Conservation (phyloP, 2,113 vertebrate genomes). For the Argyrosomus japonicus region DNA sequence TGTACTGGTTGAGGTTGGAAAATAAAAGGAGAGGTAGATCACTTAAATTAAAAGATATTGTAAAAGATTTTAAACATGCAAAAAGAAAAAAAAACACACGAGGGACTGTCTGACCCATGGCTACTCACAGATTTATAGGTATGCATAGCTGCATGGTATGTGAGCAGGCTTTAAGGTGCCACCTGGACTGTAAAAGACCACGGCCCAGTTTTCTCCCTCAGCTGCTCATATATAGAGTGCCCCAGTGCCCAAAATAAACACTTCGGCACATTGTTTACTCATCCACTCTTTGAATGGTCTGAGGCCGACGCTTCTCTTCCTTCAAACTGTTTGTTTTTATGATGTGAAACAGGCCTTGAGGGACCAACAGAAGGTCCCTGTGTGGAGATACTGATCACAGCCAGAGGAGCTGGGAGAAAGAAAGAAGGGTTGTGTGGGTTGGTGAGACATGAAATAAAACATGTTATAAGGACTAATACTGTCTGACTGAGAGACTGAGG, state of each 20-base stretch:
- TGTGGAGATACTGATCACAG: conserved; percentile 71
- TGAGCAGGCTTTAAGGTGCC: conserved; percentile 8
- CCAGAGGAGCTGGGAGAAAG: conserved; percentile 50
- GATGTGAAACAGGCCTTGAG: conserved; percentile 71
- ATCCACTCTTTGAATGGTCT: conserved; percentile 44
- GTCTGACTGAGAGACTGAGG: conserved; percentile 45
- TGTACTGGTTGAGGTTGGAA: neutral
- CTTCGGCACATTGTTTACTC: conserved; percentile 64
- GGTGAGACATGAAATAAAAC: conserved; percentile 68
- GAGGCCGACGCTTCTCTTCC: conserved; percentile 41
- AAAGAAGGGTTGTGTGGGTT: conserved; percentile 57
- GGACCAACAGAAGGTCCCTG: conserved; percentile 68
- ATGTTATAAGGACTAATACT: conserved; percentile 56
- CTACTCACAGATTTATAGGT: neutral
- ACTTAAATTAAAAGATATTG: neutral
- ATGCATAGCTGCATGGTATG: neutral
- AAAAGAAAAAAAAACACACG: neutral
- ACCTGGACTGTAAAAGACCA: conserved; percentile 32
- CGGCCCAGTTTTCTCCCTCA: conserved; percentile 28
- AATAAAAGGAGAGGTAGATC: neutral
- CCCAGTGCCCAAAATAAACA: conserved; percentile 60
- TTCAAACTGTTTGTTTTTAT: conserved; percentile 75
- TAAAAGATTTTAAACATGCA: too few relatives aligned
- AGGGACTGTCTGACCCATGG: neutral
- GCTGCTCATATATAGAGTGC: conserved; percentile 42